phyloP scores from a whole-genome alignment of 2,113 vertebrate genomes.

The Corythaeola cristata region DNA sequence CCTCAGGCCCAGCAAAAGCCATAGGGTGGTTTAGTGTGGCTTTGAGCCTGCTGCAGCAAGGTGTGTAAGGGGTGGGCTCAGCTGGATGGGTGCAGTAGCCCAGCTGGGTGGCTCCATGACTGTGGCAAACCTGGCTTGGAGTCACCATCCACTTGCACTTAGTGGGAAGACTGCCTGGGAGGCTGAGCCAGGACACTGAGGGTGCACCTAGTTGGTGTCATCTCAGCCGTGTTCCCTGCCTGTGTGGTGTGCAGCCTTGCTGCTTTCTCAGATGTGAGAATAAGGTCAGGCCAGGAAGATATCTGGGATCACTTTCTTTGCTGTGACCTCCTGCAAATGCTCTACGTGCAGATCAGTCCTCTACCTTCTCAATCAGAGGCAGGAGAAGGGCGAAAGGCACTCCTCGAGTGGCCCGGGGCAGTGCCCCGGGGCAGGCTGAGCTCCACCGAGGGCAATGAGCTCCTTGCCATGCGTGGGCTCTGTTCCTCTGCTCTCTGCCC shows the following conservation, averaged over 20 bases:
- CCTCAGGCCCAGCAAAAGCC: background rate
- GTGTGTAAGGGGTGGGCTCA: background rate
- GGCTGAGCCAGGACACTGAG: background rate
- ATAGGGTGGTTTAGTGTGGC: background rate
- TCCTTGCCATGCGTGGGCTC: background rate
- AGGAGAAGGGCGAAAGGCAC: background rate
- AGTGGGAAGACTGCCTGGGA: background rate
- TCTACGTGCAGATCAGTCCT: background rate
- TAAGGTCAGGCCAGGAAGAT: background rate
- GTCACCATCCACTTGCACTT: background rate
- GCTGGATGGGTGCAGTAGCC: background rate
- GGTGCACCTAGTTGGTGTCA: accelerated
- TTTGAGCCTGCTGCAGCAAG: background rate
- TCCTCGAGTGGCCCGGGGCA: background rate
- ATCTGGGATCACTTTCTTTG: background rate
- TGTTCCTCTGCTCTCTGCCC: background rate
- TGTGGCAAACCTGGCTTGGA: background rate
- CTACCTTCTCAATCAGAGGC: background rate
- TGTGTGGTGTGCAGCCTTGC: background rate
- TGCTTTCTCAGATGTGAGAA: background rate
- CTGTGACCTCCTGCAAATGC: background rate
- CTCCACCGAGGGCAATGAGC: background rate
- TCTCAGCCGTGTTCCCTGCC: background rate
- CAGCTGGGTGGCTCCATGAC: background rate
- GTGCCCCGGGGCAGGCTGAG: background rate